phyloP scores from a whole-genome alignment of 2,113 vertebrate species.

The Spheniscus mendiculus region DNA sequence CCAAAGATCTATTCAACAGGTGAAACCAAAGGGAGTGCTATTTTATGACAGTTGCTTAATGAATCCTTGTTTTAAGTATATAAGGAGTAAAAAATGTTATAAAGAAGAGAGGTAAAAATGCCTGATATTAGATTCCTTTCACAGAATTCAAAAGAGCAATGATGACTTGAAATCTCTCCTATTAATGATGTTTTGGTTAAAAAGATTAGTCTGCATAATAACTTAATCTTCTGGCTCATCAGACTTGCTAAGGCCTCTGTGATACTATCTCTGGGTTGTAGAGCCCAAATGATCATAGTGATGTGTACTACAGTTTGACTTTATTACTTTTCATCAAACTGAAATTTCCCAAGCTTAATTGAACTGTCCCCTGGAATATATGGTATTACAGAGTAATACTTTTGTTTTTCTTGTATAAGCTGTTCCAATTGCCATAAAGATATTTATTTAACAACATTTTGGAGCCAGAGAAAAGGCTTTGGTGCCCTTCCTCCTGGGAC shows the following conservation, averaged over 20 bases:
- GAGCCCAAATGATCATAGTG: neutral
- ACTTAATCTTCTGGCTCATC: neutral
- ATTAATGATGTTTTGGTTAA: neutral
- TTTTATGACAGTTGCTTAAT: neutral
- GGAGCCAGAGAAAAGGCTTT: neutral
- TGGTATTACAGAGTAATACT: neutral
- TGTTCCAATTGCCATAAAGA: neutral
- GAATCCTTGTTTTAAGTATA: neutral
- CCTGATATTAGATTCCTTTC: neutral
- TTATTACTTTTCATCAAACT: neutral
- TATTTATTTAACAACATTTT: neutral
- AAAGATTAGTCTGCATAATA: neutral
- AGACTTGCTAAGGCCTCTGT: neutral
- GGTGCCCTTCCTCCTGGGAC: neutral
- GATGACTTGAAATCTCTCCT: neutral
- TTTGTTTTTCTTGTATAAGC: neutral
- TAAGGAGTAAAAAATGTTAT: neutral
- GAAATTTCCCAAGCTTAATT: neutral
- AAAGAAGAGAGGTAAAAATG: neutral
- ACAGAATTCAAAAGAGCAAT: neutral
- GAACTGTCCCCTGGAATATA: neutral
- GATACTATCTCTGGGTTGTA: neutral
- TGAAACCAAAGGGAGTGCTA: neutral
- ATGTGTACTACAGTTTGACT: neutral
- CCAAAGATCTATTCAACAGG: neutral